Evolutionary conservation across 1,140 invertebrate genomes (phyloP).

Genomic region (Drosophila carrolli): DNA sequence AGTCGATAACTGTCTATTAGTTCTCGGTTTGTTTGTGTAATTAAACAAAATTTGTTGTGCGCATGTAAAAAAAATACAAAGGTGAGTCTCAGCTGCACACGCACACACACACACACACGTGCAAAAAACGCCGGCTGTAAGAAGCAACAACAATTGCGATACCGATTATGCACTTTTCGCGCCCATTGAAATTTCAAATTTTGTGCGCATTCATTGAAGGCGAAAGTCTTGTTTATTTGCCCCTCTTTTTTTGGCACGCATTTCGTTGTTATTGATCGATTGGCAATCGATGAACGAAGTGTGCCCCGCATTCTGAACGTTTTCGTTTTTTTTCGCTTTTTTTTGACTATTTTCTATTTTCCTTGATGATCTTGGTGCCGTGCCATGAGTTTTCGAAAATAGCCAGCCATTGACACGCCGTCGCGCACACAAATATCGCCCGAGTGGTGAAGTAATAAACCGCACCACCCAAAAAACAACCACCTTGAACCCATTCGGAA

Average conservation of each 20-base stretch:
- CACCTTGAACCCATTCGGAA: conserved; percentile 43
- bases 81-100: conserved; percentile 41
- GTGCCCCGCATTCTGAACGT: conserved; percentile 51
- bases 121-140: conserved; percentile 43
- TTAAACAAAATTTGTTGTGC: conserved; percentile 62
- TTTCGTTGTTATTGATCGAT: conserved; percentile 37
- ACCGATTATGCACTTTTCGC: background rate
- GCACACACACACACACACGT: conserved; percentile 16
- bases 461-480: conserved; percentile 14
- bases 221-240: conserved; percentile 34
- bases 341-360: conserved; percentile 18
- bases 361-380: conserved; percentile 73
- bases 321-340: conserved; percentile 11
- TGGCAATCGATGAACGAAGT: conserved; percentile 46
- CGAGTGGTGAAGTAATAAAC: conserved; percentile 46
- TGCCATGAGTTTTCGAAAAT: conserved; percentile 78
- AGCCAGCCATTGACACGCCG: conserved; percentile 74
- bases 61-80: conserved; percentile 62
- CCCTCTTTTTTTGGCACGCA: conserved; percentile 28
- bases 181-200: conserved; percentile 24
- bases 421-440: conserved; percentile 10
- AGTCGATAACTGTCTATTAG: conserved; percentile 24
- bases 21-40: conserved; percentile 44
- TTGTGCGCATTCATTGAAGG: conserved; percentile 14
- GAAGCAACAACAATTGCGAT: background rate